Conservation (phyloP, 2,888 invertebrate genomes). For the Ennomos fuscantarius region DNA sequence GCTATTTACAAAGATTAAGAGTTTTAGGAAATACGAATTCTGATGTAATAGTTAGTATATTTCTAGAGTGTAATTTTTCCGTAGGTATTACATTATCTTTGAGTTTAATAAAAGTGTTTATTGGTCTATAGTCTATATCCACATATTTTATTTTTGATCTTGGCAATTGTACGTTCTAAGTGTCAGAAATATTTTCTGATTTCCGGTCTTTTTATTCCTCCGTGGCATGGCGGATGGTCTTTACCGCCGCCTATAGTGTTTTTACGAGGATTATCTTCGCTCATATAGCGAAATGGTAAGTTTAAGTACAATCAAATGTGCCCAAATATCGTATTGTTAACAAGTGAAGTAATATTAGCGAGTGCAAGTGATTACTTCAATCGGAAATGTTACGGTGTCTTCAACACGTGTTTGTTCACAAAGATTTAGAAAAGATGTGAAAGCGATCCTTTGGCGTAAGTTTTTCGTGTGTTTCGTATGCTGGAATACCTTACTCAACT, state of each 20-base stretch:
- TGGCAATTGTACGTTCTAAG: constrained; percentile 63
- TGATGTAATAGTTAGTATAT: too few relatives aligned
- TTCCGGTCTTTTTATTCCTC: constrained; percentile 84
- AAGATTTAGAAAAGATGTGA: constrained; percentile 18
- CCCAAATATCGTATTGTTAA: constrained; percentile 28
- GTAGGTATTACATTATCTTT: too few relatives aligned
- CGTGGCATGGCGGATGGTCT: constrained; percentile 85
- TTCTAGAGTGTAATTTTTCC: too few relatives aligned
- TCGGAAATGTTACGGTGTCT: constrained; percentile 33
- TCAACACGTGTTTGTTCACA: constrained; percentile 41
- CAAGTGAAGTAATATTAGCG: constrained; percentile 45
- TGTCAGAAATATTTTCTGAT: constrained; percentile 63
- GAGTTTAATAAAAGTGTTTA: too few relatives aligned
- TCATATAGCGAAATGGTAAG: constrained; percentile 82
- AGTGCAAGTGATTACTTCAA: constrained; percentile 54
- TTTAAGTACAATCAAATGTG: constrained; percentile 51
- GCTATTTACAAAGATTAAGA: too few relatives aligned
- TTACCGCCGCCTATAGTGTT: constrained; percentile 75
- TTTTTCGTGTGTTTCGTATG: constrained; percentile 13
- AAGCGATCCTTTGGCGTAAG: constrained; percentile 25
- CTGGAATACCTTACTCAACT: constrained; percentile 1
- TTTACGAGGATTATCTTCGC: constrained; percentile 79
- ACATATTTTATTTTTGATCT: constrained; percentile 38
- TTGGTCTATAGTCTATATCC: too few relatives aligned
- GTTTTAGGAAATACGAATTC: too few relatives aligned